Percentiles rank a stretch among this genome's conserved stretches.
Evolutionary conservation across 1,140 invertebrate species (phyloP).

Genomic region (Lutraria rhynchaena): DNA sequence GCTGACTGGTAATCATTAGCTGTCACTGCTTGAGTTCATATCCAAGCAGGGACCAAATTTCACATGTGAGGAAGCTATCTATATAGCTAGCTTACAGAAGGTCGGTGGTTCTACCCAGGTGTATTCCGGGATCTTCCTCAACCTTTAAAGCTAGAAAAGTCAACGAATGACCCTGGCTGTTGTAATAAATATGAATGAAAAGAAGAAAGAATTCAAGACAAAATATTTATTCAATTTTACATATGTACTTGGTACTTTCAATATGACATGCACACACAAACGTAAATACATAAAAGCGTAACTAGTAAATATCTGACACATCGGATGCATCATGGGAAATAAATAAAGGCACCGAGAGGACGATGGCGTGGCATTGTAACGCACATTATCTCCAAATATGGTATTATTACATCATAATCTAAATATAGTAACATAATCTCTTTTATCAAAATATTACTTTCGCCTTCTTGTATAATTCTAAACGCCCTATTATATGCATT

Average conservation of each 20-base stretch:
- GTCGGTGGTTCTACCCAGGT: no score
- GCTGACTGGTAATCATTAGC: no score
- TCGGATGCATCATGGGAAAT: constrained; percentile 53
- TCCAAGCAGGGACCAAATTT: no score
- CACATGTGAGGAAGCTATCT: no score
- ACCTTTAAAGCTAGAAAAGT: no score
- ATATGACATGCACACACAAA: constrained; percentile 67
- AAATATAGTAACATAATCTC: constrained; percentile 40
- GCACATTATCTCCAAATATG: constrained; percentile 33
- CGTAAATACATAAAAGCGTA: constrained; percentile 71
- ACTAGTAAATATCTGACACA: constrained; percentile 55
- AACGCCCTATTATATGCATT: constrained; percentile 2
- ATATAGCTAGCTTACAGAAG: no score
- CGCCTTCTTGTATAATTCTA: constrained; percentile 17
- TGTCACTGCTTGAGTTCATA: no score
- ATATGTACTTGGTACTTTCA: constrained; percentile 74
- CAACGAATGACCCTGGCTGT: no score
- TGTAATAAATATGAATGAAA: no score
- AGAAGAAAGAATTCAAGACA: constrained; percentile 46
- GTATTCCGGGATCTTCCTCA: no score
- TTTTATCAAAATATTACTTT: constrained; percentile 34
- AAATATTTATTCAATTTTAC: constrained; percentile 74
- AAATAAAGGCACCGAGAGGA: constrained; percentile 59
- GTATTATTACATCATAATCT: constrained; percentile 26
- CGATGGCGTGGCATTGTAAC: constrained; percentile 32